Conservation (phyloP, 2,888 invertebrate species). For the Agriopis leucophaearia region DNA sequence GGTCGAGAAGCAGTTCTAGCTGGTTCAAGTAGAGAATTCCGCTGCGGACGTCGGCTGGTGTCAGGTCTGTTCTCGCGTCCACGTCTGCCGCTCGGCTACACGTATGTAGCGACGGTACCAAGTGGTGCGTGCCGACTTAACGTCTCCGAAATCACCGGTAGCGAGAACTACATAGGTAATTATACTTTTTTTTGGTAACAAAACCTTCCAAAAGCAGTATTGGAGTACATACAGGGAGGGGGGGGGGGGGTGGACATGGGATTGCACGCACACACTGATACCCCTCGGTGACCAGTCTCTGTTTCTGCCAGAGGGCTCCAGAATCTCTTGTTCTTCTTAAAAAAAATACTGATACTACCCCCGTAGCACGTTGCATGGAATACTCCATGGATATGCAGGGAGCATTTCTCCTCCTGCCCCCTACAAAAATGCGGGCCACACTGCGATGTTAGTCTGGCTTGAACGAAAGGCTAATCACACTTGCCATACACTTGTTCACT, state of each 20-base stretch:
- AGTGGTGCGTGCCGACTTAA: slow-evolving; percentile 95
- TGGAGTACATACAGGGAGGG: too few relatives aligned
- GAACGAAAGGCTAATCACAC: not conserved
- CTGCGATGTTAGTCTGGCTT: too few relatives aligned
- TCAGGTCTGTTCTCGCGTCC: slow-evolving; percentile 95
- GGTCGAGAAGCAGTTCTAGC: slow-evolving; percentile 95
- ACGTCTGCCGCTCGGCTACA: slow-evolving; percentile 93
- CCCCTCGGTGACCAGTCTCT: too few relatives aligned
- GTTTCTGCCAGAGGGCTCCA: too few relatives aligned
- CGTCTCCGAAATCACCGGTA: slow-evolving; percentile 93
- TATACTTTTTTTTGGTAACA: not conserved
- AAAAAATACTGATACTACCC: too few relatives aligned
- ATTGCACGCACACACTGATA: too few relatives aligned
- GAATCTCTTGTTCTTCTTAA: too few relatives aligned
- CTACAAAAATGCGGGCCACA: not conserved
- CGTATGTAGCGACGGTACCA: slow-evolving; percentile 93
- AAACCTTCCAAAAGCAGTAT: too few relatives aligned
- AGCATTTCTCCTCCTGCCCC: not conserved
- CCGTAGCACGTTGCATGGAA: too few relatives aligned
- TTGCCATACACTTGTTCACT: slow-evolving; percentile 9
- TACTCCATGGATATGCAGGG: too few relatives aligned
- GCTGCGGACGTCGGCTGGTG: slow-evolving; percentile 89
- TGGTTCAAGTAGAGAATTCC: slow-evolving; percentile 77
- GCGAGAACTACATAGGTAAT: slow-evolving; percentile 94
- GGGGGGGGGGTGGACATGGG: too few relatives aligned